Percentiles rank a stretch among this genome's conserved stretches.
Conservation (phyloP, 2,888 invertebrate species). For the Ophonus ardosiacus region DNA sequence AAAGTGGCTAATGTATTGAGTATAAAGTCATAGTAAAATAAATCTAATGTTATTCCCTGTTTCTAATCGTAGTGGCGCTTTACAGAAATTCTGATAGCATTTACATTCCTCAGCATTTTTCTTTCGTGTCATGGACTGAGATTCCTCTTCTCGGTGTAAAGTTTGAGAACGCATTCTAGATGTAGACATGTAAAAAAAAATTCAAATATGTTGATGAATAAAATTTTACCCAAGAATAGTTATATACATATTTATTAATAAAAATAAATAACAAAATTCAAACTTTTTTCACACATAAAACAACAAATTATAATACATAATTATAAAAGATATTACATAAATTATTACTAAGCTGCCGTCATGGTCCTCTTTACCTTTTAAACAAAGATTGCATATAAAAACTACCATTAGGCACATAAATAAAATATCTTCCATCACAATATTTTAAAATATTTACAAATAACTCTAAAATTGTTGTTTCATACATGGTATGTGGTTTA, state of each 20-base stretch:
- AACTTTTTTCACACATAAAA: constrained; percentile 34
- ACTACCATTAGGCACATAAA: constrained; percentile 58
- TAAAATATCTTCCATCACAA: constrained; percentile 50
- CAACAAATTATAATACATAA: constrained; percentile 44
- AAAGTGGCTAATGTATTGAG: too few species aligned
- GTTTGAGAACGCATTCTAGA: too few species aligned
- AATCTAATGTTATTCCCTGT: too few species aligned
- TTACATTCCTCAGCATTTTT: too few species aligned
- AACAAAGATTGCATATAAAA: constrained; percentile 53
- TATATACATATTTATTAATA: constrained; percentile 42
- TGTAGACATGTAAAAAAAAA: too few species aligned
- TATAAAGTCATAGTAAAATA: too few species aligned
- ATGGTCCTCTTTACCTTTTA: constrained; percentile 57
- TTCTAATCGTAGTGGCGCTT: too few species aligned
- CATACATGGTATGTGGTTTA: constrained; percentile 56
- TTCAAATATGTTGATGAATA: too few species aligned
- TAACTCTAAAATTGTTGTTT: constrained; percentile 49
- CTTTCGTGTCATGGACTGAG: too few species aligned
- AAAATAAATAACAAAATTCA: constrained; percentile 56
- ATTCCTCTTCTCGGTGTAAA: too few species aligned
- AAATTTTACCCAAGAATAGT: too few species aligned
- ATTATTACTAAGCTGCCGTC: constrained; percentile 49
- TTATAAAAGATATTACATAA: constrained; percentile 48
- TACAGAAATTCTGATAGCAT: too few species aligned
- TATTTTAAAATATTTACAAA: constrained; percentile 59